Base-by-base conservation (phyloP, 2,797 vertebrate genomes). In the Hybognathus amarus region DNA sequence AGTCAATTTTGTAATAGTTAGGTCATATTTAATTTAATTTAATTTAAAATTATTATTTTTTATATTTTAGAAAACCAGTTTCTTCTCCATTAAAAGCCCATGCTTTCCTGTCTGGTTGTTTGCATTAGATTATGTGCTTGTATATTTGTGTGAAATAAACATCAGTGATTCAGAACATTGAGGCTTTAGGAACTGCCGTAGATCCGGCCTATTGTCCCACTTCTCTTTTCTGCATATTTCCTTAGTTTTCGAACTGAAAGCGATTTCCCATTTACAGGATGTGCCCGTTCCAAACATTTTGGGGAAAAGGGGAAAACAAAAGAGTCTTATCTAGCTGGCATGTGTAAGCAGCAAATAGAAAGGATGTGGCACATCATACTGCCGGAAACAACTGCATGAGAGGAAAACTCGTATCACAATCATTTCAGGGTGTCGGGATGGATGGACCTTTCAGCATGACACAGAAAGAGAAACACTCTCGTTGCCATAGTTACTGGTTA, bases 271-370 rank as follows among this genome's bases (percentile, higher is more conserved):
- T 66, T 71, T 85, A 79, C 83, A 85, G 64, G 85, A 87, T 85
- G 85, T 87, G 68, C 82, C 79, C 47, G 22, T 40, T 82, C 30
- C 33, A 84, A 82, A 67, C 67, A n/a, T 87, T 87, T 82, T 78
- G 27, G 42, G 59, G 67, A 71, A 30, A 10, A n/a, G 54, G 40
- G 80, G 24, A 67, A 82, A 85, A 85, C 75, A 83, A 86, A 80
- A 73, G 79, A 88, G 75, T 84, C 45, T 87, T 88, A 85, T 88
- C 84, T 78, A 68, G 67, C 68, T 86, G 88, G 82, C 80, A 83
- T 77, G 66, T 83, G 38, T 67, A 71, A 69, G 74, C 52, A 59
- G 79, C 83, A 86, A 86, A 84, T 80, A 78, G 71, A 42, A 33
- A 64, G 71, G 82, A 86, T 87, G 78, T 84, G 74, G 71, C 85